Conservation (phyloP, 2,797 vertebrate genomes). For the Gambusia yucatana region DNA sequence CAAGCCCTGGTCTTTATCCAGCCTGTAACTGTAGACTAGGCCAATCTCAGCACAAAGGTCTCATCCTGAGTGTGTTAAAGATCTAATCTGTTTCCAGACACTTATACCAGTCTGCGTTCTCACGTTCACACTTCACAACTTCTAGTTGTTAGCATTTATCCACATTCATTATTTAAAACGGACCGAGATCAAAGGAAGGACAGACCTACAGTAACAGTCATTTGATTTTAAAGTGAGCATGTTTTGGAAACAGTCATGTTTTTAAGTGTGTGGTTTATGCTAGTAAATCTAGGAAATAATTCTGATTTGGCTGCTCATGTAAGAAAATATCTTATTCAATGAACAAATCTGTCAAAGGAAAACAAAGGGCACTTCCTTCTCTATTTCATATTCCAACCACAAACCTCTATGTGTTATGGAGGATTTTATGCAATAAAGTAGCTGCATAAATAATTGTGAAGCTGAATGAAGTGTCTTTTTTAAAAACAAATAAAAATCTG, state of each 20-base stretch:
- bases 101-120: not conserved
- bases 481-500: too few species aligned
- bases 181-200: too few species aligned
- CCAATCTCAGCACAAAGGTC: too few species aligned
- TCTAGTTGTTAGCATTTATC: not conserved
- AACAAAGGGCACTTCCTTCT: not conserved
- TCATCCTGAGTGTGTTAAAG: too few species aligned
- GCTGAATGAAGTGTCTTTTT: not conserved
- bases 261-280: not conserved
- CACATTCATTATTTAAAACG: not conserved
- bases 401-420: not conserved
- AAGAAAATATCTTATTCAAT: not conserved
- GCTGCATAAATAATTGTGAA: not conserved
- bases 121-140: not conserved
- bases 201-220: not conserved
- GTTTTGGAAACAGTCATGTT: not conserved
- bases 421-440: not conserved
- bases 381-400: not conserved
- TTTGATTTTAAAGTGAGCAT: not conserved
- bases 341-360: not conserved
- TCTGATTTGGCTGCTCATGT: not conserved
- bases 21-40: too few species aligned
- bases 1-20: too few species aligned
- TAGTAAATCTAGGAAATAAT: not conserved
- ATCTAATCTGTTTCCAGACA: too few species aligned